Percentiles rank a stretch among this genome's conserved stretches.
Evolutionary conservation across 1,140 invertebrate genomes (phyloP).

Genomic region (Zeugodacus cucurbitae): DNA sequence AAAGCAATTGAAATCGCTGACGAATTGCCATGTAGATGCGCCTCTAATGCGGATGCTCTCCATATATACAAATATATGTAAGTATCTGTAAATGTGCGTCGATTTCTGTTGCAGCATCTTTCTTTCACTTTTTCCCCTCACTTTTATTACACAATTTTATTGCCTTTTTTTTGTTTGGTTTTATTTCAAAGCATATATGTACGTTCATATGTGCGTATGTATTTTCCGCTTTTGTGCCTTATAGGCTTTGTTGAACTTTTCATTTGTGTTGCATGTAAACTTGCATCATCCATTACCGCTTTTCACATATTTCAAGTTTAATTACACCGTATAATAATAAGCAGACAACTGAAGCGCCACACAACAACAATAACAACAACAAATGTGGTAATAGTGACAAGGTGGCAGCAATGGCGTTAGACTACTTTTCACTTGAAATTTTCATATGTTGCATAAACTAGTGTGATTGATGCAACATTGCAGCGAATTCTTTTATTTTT

Average conservation of each 20-base stretch:
- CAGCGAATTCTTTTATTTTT: background rate
- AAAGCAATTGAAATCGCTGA: background rate
- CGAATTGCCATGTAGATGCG: background rate
- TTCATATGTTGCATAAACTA: background rate
- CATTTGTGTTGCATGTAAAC: background rate
- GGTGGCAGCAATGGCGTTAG: background rate
- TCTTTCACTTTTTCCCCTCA: slow-evolving; percentile 6
- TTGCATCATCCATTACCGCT: background rate
- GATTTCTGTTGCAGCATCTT: background rate
- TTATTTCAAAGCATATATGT: background rate
- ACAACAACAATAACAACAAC: no score
- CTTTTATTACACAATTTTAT: background rate
- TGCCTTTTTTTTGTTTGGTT: background rate
- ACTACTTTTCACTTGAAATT: background rate
- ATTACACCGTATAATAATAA: background rate
- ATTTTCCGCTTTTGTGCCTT: background rate
- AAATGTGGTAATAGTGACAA: no score
- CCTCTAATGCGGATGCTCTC: background rate
- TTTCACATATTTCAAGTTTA: background rate
- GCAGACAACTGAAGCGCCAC: background rate
- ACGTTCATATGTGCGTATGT: background rate
- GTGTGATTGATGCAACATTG: background rate
- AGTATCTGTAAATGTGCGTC: no score
- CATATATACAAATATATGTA: background rate
- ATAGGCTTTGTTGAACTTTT: background rate